Conservation (phyloP, 2,797 vertebrate genomes). For the Gallirallus australis region DNA sequence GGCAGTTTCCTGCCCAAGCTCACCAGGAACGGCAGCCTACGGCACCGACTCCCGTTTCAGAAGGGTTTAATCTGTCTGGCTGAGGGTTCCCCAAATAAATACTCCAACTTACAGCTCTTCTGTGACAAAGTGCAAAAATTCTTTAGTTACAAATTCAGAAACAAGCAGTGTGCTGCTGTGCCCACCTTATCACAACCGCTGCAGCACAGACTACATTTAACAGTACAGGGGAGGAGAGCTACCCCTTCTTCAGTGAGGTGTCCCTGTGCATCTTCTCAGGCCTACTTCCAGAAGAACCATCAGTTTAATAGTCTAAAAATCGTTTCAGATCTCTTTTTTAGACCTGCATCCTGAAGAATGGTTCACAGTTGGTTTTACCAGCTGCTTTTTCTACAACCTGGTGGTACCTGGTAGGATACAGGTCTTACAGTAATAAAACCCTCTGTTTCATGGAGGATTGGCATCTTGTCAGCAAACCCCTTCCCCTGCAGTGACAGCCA, state of each 20-base stretch:
- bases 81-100: constrained; percentile 78
- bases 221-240: background rate
- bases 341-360: background rate
- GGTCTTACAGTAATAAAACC: background rate
- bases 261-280: background rate
- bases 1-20: constrained; percentile 52
- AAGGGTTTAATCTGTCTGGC: constrained; percentile 38
- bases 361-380: background rate
- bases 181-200: background rate
- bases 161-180: fast-evolving
- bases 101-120: constrained; percentile 38
- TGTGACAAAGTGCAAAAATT: background rate
- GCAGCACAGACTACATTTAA: background rate
- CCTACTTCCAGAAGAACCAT: background rate
- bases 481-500: background rate
- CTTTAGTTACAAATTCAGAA: background rate
- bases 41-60: constrained; percentile 53
- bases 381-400: background rate
- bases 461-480: background rate
- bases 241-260: background rate
- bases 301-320: background rate
- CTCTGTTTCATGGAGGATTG: background rate
- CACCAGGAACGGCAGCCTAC: constrained; percentile 42
- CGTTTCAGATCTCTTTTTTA: background rate
- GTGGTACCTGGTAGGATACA: background rate